phyloP scores from a whole-genome alignment of 2,888 invertebrate species.

The Dryocosmus kuriphilus region DNA sequence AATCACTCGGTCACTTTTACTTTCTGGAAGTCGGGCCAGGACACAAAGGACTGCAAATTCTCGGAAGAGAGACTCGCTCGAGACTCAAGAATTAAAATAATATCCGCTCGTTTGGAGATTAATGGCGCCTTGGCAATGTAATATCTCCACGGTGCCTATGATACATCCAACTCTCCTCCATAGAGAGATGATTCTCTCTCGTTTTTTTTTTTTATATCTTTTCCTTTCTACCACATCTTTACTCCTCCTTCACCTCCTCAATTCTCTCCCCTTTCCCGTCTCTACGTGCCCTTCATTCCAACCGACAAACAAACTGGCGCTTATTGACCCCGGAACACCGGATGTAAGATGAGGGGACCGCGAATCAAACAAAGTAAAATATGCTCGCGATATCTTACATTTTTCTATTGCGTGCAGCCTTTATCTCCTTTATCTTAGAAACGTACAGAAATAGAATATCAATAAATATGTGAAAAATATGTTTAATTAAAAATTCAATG shows the following conservation, averaged over 20 bases:
- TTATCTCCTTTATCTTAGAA: not conserved
- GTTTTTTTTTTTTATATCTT: slow-evolving; percentile 66
- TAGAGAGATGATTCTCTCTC: slow-evolving; percentile 41
- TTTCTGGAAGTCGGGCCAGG: slow-evolving; percentile 63
- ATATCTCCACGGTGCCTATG: slow-evolving; percentile 64
- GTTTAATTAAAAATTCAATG: no score
- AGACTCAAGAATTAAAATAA: slow-evolving; percentile 72
- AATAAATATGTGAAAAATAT: no score
- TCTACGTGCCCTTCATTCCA: not conserved
- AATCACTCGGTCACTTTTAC: slow-evolving; percentile 71
- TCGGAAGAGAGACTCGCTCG: slow-evolving; percentile 67
- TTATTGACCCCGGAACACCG: slow-evolving; percentile 25
- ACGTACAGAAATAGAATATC: not conserved
- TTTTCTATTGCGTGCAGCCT: not conserved
- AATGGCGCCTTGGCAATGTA: slow-evolving; percentile 69
- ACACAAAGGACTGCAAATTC: slow-evolving; percentile 71
- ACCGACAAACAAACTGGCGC: slow-evolving; percentile 13
- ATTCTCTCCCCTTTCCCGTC: slow-evolving; percentile 6
- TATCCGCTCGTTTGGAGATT: slow-evolving; percentile 73
- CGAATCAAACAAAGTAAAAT: not conserved
- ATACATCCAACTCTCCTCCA: slow-evolving; percentile 42
- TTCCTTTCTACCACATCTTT: not conserved
- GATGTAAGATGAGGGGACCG: slow-evolving; percentile 14
- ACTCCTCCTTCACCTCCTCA: not conserved
- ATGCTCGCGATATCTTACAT: not conserved